Conservation (phyloP, 2,797 vertebrate genomes). For the Rhinogobio ventralis region DNA sequence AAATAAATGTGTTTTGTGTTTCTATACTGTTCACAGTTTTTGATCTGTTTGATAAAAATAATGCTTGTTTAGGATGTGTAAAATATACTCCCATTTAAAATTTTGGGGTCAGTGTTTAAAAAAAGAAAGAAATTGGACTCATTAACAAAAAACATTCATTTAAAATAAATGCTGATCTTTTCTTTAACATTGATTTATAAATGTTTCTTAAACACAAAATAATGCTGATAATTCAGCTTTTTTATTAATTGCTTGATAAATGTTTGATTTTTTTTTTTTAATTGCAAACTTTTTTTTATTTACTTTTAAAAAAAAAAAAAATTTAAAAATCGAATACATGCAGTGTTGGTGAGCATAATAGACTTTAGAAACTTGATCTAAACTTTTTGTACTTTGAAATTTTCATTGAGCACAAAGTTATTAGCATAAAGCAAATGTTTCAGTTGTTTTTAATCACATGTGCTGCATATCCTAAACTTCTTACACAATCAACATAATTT, state of each 20-base stretch:
- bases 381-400: neutral
- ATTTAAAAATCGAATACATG: too few relatives aligned
- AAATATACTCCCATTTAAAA: neutral
- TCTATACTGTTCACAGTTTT: neutral
- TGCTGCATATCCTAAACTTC: neutral
- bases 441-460: too few relatives aligned
- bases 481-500: too few relatives aligned
- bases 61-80: neutral
- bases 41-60: neutral
- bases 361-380: neutral
- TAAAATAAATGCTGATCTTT: neutral
- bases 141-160: neutral
- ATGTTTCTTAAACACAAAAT: neutral
- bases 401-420: neutral
- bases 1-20: constrained; percentile 25
- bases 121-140: neutral
- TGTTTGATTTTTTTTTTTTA: too few relatives aligned
- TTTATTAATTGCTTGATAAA: too few relatives aligned
- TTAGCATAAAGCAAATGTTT: neutral
- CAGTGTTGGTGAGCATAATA: neutral
- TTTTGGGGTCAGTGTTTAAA: neutral
- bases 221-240: neutral
- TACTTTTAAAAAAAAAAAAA: too few relatives aligned
- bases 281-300: too few relatives aligned
- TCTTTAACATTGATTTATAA: neutral